Conservation (phyloP, 2,888 invertebrate genomes). For the Rhagium mordax region DNA sequence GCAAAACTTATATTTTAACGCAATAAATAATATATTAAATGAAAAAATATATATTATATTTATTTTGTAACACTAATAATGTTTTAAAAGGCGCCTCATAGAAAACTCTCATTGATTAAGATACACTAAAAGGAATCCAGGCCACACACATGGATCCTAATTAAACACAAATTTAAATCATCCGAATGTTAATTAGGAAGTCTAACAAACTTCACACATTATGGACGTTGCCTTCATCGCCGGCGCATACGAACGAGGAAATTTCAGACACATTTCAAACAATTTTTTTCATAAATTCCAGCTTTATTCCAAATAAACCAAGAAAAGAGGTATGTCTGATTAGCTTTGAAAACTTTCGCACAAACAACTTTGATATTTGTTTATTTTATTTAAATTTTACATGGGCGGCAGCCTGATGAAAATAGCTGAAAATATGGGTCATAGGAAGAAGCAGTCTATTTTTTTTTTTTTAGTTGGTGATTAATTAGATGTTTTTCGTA, state of each 20-base stretch:
- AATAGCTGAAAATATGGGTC: slow-evolving; percentile 11
- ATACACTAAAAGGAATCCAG: not conserved
- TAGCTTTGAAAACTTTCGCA: not conserved
- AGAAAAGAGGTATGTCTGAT: not conserved
- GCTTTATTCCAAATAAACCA: not conserved
- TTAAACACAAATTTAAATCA: not conserved
- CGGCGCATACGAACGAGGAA: not conserved
- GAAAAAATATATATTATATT: too few species aligned
- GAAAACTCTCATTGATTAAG: too few species aligned
- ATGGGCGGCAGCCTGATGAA: not conserved
- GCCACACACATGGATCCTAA: not conserved
- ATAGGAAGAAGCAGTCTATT: not conserved
- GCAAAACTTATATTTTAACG: too few species aligned
- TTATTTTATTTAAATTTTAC: slow-evolving; percentile 1
- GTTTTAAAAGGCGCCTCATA: too few species aligned
- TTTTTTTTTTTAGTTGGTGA: not conserved
- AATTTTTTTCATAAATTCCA: not conserved
- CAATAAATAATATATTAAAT: too few species aligned
- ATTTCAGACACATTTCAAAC: not conserved
- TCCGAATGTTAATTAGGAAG: not conserved
- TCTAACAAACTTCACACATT: not conserved
- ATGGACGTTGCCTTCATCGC: not conserved
- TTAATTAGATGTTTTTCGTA: not conserved
- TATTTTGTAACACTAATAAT: too few species aligned
- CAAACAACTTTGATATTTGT: slow-evolving; percentile 1